phyloP scores from a whole-genome alignment of 1,140 invertebrate species.

The Microplitis demolitor region DNA sequence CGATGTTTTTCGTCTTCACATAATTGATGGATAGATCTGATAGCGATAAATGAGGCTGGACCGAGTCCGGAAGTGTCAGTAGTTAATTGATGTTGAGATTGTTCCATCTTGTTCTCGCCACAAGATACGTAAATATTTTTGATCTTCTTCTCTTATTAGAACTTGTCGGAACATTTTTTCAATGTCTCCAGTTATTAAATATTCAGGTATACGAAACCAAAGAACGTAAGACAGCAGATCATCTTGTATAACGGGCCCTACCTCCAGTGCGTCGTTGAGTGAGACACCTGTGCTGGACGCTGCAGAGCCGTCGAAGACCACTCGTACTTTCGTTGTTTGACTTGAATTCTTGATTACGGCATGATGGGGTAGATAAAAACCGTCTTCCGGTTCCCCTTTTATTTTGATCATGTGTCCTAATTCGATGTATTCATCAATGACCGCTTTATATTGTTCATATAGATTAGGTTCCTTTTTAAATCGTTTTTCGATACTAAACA shows the following conservation, averaged over 20 bases:
- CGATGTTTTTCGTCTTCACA: constrained; percentile 35
- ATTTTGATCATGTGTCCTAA: constrained; percentile 31
- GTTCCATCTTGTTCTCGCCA: constrained; percentile 20
- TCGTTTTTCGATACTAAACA: constrained; percentile 23
- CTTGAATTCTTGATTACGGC: constrained; percentile 10
- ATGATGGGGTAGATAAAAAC: constrained; percentile 24
- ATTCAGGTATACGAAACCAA: constrained; percentile 29
- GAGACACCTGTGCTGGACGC: constrained; percentile 32
- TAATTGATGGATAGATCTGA: constrained; percentile 33
- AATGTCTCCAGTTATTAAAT: constrained; percentile 36
- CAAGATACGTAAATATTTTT: constrained; percentile 29
- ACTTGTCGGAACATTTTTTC: constrained; percentile 38
- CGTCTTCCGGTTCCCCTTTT: constrained; percentile 2
- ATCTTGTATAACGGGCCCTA: constrained; percentile 21
- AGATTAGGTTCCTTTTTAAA: constrained; percentile 26
- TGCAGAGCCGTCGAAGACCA: constrained; percentile 42
- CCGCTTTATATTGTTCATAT: constrained; percentile 13
- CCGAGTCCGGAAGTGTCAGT: constrained; percentile 47
- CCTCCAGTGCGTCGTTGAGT: constrained; percentile 39
- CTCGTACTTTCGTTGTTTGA: constrained; percentile 7
- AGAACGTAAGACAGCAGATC: constrained; percentile 22
- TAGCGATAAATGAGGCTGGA: constrained; percentile 38
- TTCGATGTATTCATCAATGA: constrained; percentile 38
- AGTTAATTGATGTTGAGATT: constrained; percentile 21
- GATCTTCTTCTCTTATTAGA: constrained; percentile 15